Base-by-base conservation (phyloP, 1,140 invertebrate genomes). In the Charaxes varanes region DNA sequence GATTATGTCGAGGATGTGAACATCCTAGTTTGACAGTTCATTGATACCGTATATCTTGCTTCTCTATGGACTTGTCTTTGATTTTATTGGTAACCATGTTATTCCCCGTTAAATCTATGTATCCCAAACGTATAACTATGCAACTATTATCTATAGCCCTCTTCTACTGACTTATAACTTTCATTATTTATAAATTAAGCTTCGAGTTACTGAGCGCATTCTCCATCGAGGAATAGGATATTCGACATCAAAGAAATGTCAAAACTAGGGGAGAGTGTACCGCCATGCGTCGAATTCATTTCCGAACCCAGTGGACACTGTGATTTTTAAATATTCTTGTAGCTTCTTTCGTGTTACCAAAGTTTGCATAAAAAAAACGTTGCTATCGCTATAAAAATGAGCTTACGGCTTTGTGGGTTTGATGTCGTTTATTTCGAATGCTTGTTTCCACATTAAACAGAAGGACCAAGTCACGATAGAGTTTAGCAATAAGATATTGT, bases 1-100 rank as follows among this genome's bases (percentile, higher is more conserved):
- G 71, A 63, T 84, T 32, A 83, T 85, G 81, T 84, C 84, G 12
- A 68, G 72, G 21, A 85, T 85, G 58, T 85, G 72, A 82, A 60
- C 51, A 30, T 34, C 30, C 37, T 49, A 54, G 44, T 55, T 67
- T 60, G 59, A 65, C 54, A 60, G 42, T 44, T 60, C 52, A 49
- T 49, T 62, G 62, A 67, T 64, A 48, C 55, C 57, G 37, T 58
- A 55, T 41, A 54, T 62, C 52, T 49, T 62, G 30, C 32, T 62
- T 48, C 43, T 62, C 37, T 58, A 62, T 54, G 52, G 54, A 47
- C 45, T 62, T 16, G 41, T 62, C 11, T 62, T 62, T 36, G 59
- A 62, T 50, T 62, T 55, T 42, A 58, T 62, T 33, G 55, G 55
- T 42, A 55, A 55, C 33, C 59, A 55, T 34, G 37, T 61, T 17